phyloP scores from a whole-genome alignment of 2,888 invertebrate species.

The Chouioia cunea region DNA sequence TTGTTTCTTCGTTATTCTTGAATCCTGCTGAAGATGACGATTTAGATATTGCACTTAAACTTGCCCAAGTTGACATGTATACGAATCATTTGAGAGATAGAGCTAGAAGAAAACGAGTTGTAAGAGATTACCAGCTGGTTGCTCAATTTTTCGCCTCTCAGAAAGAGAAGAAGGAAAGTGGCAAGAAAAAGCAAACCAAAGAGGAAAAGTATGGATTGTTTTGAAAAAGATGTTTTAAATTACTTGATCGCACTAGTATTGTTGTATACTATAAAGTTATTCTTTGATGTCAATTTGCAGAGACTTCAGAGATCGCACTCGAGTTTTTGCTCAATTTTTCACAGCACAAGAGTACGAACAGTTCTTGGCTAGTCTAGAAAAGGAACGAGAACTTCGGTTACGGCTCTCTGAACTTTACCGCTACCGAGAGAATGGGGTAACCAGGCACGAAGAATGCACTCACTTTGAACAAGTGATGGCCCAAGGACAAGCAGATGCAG shows the following conservation, averaged over 20 bases:
- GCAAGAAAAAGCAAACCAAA: conserved; percentile 78
- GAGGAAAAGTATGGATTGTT: conserved; percentile 78
- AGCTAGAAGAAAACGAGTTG: conserved; percentile 88
- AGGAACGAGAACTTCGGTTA: conserved; percentile 87
- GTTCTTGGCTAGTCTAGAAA: conserved; percentile 81
- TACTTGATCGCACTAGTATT: conserved; percentile 2
- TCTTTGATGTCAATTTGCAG: conserved; percentile 65
- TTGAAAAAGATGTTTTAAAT: neutral
- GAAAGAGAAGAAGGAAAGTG: conserved; percentile 69
- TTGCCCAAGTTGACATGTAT: conserved; percentile 94
- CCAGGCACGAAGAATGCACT: conserved; percentile 85
- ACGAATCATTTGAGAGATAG: conserved; percentile 86
- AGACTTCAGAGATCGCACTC: conserved; percentile 85
- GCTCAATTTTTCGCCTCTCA: conserved; percentile 83
- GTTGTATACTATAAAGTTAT: conserved; percentile 8
- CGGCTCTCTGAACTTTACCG: conserved; percentile 86
- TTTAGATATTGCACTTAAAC: conserved; percentile 88
- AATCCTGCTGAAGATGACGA: conserved; percentile 89
- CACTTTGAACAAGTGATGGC: conserved; percentile 86
- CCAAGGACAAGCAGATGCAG: conserved; percentile 72
- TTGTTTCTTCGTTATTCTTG: conserved; percentile 87
- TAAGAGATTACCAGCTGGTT: conserved; percentile 91
- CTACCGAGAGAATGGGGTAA: conserved; percentile 88
- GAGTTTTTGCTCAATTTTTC: conserved; percentile 90
- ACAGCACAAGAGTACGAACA: conserved; percentile 87